A percentile compares a stretch with the other conserved stretches of the same genome.
These are phyloP conservation scores for Epinephelus moara DNA, from an alignment of 2,113 vertebrate species.

Conservation along the genomic window DNA sequence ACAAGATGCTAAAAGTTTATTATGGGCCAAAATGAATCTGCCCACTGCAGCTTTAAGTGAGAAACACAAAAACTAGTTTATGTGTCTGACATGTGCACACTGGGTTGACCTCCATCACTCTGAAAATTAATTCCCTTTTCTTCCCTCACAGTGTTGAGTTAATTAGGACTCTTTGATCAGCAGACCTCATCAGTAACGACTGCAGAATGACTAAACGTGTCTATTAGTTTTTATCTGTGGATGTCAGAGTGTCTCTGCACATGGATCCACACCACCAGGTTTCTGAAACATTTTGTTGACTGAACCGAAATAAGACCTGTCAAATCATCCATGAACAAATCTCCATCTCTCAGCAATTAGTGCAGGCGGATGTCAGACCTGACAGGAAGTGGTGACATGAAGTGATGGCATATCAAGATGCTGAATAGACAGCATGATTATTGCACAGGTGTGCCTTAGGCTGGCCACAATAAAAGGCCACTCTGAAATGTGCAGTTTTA, in stretches of 20 bases:
- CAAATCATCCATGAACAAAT: neutral
- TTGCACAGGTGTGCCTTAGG: too few relatives aligned
- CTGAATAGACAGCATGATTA: too few relatives aligned
- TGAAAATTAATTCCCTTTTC: neutral
- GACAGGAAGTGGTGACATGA: constrained; percentile 4
- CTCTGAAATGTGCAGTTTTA: too few relatives aligned
- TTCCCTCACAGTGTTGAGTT: neutral
- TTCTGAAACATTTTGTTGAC: neutral
- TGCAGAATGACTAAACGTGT: neutral
- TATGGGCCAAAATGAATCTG: too few relatives aligned
- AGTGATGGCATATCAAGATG: neutral
- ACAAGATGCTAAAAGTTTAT: too few relatives aligned
- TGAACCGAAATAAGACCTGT: neutral
- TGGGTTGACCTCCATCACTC: neutral
- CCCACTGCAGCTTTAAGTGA: too few relatives aligned
- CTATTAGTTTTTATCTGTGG: neutral
- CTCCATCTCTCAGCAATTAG: constrained; percentile 14
- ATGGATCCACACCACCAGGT: neutral
- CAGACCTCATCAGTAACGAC: neutral
- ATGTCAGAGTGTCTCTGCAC: neutral
- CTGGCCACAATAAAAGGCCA: too few relatives aligned
- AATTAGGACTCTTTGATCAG: neutral
- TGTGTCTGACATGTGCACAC: neutral
- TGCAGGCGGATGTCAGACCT: neutral
- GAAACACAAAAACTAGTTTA: too few relatives aligned